These are phyloP conservation scores for Caerostris extrusa DNA, from an alignment of 1,140 invertebrate genomes.

Conservation along the genomic window DNA sequence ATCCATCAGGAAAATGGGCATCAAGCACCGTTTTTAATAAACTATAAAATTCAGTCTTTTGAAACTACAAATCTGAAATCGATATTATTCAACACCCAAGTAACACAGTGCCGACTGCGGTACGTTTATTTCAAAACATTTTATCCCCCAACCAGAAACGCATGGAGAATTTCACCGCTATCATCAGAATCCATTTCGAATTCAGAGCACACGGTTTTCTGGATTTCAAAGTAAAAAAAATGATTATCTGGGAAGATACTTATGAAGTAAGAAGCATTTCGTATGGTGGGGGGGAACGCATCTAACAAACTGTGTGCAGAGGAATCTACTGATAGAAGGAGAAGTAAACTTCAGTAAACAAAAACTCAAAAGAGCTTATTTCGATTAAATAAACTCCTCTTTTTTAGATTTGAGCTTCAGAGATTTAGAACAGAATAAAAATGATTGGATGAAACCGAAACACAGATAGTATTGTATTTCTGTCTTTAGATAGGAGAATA, in stretches of 20 bases:
- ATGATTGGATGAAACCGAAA: too few relatives aligned
- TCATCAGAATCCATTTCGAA: not conserved
- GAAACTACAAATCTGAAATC: slow-evolving; percentile 59
- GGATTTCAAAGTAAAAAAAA: not conserved
- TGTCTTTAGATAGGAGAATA: too few relatives aligned
- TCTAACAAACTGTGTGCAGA: too few relatives aligned
- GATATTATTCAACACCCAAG: slow-evolving; percentile 62
- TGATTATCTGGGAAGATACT: not conserved
- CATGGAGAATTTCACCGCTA: not conserved
- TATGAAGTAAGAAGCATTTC: too few relatives aligned
- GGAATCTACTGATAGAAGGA: too few relatives aligned
- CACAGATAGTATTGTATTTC: too few relatives aligned
- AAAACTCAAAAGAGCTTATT: too few relatives aligned
- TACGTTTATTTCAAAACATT: not conserved
- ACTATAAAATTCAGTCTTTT: slow-evolving; percentile 66
- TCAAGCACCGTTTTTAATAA: slow-evolving; percentile 56
- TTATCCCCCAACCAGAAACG: not conserved
- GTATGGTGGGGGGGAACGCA: too few relatives aligned
- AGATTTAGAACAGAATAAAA: too few relatives aligned
- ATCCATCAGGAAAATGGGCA: slow-evolving; percentile 43
- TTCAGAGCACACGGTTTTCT: not conserved
- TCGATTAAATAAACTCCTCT: too few relatives aligned
- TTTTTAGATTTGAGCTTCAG: too few relatives aligned
- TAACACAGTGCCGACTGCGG: slow-evolving; percentile 11
- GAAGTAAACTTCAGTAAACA: too few relatives aligned